These are phyloP conservation scores for Pipistrellus nathusii DNA, from an alignment of 2,797 vertebrate species.

Conservation along the genomic window DNA sequence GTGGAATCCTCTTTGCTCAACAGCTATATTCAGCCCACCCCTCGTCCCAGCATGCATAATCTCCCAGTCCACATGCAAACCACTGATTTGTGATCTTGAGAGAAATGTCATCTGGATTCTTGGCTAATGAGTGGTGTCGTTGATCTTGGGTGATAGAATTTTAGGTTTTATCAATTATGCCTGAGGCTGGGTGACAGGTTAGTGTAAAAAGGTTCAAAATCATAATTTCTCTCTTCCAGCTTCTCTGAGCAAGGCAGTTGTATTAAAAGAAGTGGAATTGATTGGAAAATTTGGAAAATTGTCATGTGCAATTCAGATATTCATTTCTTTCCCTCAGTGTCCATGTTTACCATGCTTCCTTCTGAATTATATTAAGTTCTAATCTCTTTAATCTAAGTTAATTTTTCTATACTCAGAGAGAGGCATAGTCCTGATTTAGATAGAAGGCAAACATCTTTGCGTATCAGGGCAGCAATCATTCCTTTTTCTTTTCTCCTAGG, in stretches of 20 bases:
- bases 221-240: not conserved
- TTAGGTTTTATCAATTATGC: not conserved
- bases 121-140: not conserved
- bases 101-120: not conserved
- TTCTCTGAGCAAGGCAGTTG: not conserved
- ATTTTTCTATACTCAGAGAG: not conserved
- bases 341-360: not conserved
- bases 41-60: not conserved
- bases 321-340: not conserved
- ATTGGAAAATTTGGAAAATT: not conserved
- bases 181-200: not conserved
- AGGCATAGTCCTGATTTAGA: not conserved
- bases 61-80: not conserved
- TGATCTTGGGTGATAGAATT: not conserved
- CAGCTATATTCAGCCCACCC: not conserved
- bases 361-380: not conserved
- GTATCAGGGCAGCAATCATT: not conserved
- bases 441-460: not conserved
- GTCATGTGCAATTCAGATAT: not conserved
- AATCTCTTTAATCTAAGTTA: not conserved
- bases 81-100: not conserved
- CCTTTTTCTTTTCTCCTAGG: not conserved
- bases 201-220: not conserved
- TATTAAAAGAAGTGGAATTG: not conserved
- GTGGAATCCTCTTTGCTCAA: not conserved